Evolutionary conservation across 2,888 invertebrate species (phyloP), one percentile per base, ranked within the genome.

Genomic region (Ptilodon capucinus): DNA sequence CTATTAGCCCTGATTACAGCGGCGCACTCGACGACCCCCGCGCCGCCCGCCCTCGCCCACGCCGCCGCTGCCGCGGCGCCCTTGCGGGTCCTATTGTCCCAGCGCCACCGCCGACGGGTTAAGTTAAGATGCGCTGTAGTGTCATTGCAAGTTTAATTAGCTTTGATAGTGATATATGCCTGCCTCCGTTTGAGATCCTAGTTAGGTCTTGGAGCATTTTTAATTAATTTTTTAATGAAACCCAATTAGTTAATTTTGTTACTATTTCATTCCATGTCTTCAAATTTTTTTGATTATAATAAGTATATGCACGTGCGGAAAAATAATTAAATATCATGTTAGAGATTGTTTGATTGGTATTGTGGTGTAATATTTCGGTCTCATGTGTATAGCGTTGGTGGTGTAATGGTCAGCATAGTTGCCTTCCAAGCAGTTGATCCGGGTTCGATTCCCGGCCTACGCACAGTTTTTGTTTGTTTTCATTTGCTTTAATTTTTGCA

Each of bases 1-100:
- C 91, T 90, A 90, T 90, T 90, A 90, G 90, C 90, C 81, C 81
- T 89, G 90, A 90, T 90, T 90, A 90, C 87, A 71, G 80, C 75
- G 74, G 70, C 71, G 74, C 75, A 62, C 79, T 79, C 78, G 69
- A 78, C 72, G 57, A 55, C 51, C 54, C 54, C 48, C 38, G 17
- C 35, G 35, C 35, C 34, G 34, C 34, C 14, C 34, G 35, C 34
- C 35, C 14, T 14, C 32, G 32, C 51, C 48, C 48, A 55, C 58
- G 54, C 53, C 53, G 50, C 57, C 48, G n/a, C 60, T 48, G 56
- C 61, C 62, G 52, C 57, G 54, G 52, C 57, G 62, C 67, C 66
- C 54, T 57, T 64, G 60, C 72, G 63, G 62, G 65, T 53, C 61
- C 63, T 79, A 81, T 80, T 84, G 83, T 81, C 78, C 74, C 61